Evolutionary conservation across 2,113 vertebrate species (phyloP).

Genomic region (Oriolus oriolus): DNA sequence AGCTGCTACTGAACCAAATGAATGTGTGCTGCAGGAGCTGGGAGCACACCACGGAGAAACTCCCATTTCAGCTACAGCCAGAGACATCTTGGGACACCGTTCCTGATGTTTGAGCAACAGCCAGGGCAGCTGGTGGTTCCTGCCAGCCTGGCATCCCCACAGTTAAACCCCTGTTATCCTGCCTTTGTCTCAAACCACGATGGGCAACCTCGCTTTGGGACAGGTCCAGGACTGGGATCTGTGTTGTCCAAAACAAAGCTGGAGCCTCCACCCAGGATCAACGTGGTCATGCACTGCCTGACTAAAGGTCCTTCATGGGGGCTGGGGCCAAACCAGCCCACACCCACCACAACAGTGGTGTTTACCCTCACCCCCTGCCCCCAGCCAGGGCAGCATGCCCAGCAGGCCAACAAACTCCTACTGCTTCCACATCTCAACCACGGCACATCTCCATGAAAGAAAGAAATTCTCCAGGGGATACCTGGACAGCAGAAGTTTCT

Average conservation of each 20-base stretch:
- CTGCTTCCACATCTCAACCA: neutral
- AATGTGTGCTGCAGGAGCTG: neutral
- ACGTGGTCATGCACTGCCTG: too few relatives aligned
- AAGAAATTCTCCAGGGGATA: neutral
- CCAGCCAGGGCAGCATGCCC: neutral
- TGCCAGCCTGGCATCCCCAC: neutral
- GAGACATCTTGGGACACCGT: rapidly evolving
- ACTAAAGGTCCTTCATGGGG: neutral
- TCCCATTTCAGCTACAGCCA: neutral
- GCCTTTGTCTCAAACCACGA: neutral
- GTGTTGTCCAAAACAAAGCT: rapidly evolving
- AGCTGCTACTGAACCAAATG: neutral
- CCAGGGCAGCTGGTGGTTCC: rapidly evolving
- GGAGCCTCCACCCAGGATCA: neutral
- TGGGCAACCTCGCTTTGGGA: neutral
- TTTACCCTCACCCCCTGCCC: neutral
- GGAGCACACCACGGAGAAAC: neutral
- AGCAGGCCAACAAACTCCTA: neutral
- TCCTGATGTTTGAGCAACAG: neutral
- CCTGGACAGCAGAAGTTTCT: neutral
- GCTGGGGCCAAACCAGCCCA: neutral
- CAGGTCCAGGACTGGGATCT: neutral
- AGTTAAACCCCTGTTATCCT: neutral
- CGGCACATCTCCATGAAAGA: neutral
- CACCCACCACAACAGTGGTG: rapidly evolving